Conservation (phyloP, 2,888 invertebrate genomes). For the Molanna angustata region DNA sequence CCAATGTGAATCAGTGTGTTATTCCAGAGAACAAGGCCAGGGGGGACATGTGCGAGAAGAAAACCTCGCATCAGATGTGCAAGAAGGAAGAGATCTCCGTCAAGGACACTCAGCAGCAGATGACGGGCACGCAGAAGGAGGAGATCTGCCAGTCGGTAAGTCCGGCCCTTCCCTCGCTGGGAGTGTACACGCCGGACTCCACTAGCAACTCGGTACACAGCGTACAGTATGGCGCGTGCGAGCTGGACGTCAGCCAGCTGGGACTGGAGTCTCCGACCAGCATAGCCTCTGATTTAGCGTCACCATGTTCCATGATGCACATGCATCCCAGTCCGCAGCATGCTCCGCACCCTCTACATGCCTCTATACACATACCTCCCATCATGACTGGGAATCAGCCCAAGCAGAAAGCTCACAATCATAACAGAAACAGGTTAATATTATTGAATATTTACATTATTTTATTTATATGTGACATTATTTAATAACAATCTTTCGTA, state of each 20-base stretch:
- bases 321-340: conserved; percentile 61
- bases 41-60: conserved; percentile 46
- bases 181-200: conserved; percentile 82
- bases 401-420: conserved; percentile 32
- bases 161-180: conserved; percentile 74
- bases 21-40: conserved; percentile 38
- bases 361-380: conserved; percentile 51
- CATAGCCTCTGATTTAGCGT: conserved; percentile 81
- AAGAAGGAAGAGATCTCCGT: conserved; percentile 51
- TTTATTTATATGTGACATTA: background rate
- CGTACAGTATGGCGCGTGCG: conserved; percentile 75
- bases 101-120: conserved; percentile 35
- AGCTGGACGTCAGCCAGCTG: conserved; percentile 78
- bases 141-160: conserved; percentile 49
- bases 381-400: conserved; percentile 50
- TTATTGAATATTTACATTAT: too few relatives aligned
- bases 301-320: conserved; percentile 72
- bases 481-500: too few relatives aligned
- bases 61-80: conserved; percentile 44
- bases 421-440: conserved; percentile 41
- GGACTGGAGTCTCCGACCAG: conserved; percentile 87
- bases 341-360: conserved; percentile 48
- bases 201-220: conserved; percentile 81
- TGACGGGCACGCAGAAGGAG: conserved; percentile 40
- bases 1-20: conserved; percentile 33